Evolutionary conservation across 1,140 invertebrate species (phyloP).

Genomic region (Drosophila albomicans): DNA sequence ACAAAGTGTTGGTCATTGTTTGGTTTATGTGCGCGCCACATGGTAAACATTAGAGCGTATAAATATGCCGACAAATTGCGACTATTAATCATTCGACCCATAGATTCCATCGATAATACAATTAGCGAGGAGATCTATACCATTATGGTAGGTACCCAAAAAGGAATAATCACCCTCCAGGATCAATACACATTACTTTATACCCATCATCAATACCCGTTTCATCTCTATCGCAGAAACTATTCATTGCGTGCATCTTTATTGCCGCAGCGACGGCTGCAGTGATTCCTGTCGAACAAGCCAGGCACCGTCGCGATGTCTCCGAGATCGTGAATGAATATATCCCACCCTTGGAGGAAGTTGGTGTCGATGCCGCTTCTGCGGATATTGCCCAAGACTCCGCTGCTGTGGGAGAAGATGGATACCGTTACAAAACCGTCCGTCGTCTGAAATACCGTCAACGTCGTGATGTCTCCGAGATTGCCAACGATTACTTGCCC

Average conservation of each 20-base stretch:
- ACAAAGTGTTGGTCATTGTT: slow-evolving; percentile 72
- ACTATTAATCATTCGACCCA: slow-evolving; percentile 82
- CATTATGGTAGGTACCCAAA: slow-evolving; percentile 67
- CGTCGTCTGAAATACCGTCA: slow-evolving; percentile 58
- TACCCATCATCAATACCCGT: background rate
- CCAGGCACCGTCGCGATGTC: slow-evolving; percentile 80
- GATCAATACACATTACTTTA: slow-evolving; percentile 11
- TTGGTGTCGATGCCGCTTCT: slow-evolving; percentile 39
- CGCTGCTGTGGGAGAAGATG: slow-evolving; percentile 51
- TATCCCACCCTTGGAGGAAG: slow-evolving; percentile 66
- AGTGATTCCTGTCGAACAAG: slow-evolving; percentile 82
- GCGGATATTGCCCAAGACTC: slow-evolving; percentile 58
- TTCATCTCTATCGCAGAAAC: slow-evolving; percentile 60
- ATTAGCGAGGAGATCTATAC: slow-evolving; percentile 79
- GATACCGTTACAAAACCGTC: slow-evolving; percentile 63
- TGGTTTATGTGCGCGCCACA: slow-evolving; percentile 47
- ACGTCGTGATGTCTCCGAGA: slow-evolving; percentile 66
- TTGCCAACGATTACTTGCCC: too few relatives aligned
- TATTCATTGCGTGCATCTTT: slow-evolving; percentile 76
- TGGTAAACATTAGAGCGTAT: slow-evolving; percentile 76
- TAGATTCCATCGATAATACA: slow-evolving; percentile 78
- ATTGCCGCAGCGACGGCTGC: slow-evolving; percentile 82
- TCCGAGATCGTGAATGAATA: slow-evolving; percentile 72
- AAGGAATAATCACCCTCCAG: slow-evolving; percentile 17
- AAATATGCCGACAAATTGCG: slow-evolving; percentile 81